Percentiles rank a stretch among this genome's conserved stretches.
phyloP scores from a whole-genome alignment of 2,888 invertebrate genomes.

The Cabera pusaria region DNA sequence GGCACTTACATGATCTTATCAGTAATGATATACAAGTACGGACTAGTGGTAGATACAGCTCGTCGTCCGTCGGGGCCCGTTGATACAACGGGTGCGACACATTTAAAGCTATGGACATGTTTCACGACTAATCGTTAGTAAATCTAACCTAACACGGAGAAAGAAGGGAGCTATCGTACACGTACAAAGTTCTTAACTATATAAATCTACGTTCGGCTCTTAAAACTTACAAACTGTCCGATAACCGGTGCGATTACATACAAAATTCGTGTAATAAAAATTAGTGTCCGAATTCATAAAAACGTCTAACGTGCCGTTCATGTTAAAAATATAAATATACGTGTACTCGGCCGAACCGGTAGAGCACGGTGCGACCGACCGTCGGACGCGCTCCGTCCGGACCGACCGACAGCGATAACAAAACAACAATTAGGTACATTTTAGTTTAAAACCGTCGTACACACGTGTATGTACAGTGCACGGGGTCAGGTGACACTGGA shows the following conservation, averaged over 20 bases:
- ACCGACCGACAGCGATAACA: constrained; percentile 75
- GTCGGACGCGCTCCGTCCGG: too few relatives aligned
- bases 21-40: constrained; percentile 80
- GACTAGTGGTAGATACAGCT: constrained; percentile 76
- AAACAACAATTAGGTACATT: constrained; percentile 61
- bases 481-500: constrained; percentile 63
- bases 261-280: constrained; percentile 74
- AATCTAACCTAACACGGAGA: constrained; percentile 78
- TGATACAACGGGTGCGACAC: constrained; percentile 80
- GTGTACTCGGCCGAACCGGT: constrained; percentile 62
- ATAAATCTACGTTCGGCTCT: constrained; percentile 71
- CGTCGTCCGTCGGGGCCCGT: constrained; percentile 72
- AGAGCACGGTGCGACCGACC: too few relatives aligned
- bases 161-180: constrained; percentile 74
- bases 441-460: constrained; percentile 71
- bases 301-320: constrained; percentile 69
- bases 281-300: constrained; percentile 69
- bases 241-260: constrained; percentile 75
- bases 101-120: constrained; percentile 83
- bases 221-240: constrained; percentile 71
- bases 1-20: constrained; percentile 81
- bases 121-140: constrained; percentile 74
- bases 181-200: constrained; percentile 73
- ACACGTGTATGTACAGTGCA: constrained; percentile 68
- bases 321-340: constrained; percentile 68